phyloP scores from a whole-genome alignment of 2,797 vertebrate genomes.

The Ctenosaura bakeri region DNA sequence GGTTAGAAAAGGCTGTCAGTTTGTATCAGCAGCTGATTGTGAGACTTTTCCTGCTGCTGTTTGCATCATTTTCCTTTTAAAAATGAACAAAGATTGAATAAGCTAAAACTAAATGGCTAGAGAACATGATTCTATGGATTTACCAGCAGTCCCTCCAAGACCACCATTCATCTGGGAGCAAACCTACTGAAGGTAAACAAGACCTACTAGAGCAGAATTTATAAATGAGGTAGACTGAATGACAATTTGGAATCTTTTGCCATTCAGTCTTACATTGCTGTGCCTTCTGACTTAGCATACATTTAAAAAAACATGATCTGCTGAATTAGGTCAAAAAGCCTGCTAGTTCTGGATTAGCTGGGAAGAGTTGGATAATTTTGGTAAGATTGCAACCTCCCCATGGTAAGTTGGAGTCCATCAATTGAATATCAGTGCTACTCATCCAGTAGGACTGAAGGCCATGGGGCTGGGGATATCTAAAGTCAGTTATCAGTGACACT shows the following conservation, averaged over 20 bases:
- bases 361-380: not conserved
- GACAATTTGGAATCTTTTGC: no score
- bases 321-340: not conserved
- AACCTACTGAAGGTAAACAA: not conserved
- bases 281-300: not conserved
- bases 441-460: not conserved
- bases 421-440: not conserved
- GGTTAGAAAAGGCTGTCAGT: no score
- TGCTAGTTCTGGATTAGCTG: constrained; percentile 4
- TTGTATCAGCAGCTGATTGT: not conserved
- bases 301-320: not conserved
- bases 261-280: not conserved
- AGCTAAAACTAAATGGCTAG: not conserved
- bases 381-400: not conserved
- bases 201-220: not conserved
- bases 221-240: no score
- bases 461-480: not conserved
- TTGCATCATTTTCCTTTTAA: not conserved
- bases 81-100: not conserved
- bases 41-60: not conserved
- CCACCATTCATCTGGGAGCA: not conserved
- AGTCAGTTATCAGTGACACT: not conserved
- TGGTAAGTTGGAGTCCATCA: not conserved
- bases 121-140: not conserved
- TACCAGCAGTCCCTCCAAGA: not conserved